Conservation (phyloP, 2,888 invertebrate genomes). For the Drosophila fungiperda region DNA sequence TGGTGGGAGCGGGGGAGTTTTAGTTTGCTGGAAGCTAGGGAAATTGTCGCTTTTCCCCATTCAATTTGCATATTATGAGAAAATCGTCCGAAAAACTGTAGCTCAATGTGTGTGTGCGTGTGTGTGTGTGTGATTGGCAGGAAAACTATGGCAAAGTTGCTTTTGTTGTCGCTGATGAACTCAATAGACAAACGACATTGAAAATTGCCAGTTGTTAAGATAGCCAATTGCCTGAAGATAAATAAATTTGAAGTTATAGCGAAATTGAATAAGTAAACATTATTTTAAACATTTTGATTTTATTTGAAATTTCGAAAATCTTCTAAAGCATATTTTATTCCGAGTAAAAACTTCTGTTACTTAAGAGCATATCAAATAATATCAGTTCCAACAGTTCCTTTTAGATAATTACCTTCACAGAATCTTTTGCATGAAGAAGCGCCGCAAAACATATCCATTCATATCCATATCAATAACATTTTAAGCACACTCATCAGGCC, state of each 20-base stretch:
- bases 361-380: neutral
- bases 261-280: neutral
- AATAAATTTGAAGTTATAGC: neutral
- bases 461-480: constrained; percentile 60
- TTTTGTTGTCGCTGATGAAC: constrained; percentile 30
- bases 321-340: neutral
- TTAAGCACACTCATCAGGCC: constrained; percentile 57
- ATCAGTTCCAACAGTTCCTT: neutral
- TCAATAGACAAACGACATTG: constrained; percentile 25
- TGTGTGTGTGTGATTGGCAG: constrained; percentile 30
- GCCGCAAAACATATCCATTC: constrained; percentile 8
- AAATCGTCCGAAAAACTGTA: constrained; percentile 32
- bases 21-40: constrained; percentile 26
- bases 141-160: constrained; percentile 23
- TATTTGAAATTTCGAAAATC: neutral
- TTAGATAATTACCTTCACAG: constrained; percentile 28
- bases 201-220: constrained; percentile 8
- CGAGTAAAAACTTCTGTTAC: neutral
- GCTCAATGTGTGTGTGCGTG: neutral
- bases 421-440: neutral
- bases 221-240: neutral
- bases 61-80: constrained; percentile 73
- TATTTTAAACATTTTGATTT: neutral
- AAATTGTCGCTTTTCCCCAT: constrained; percentile 66
- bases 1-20: neutral